These are phyloP conservation scores for Phragmatobia fuliginosa DNA, from an alignment of 2,888 invertebrate species.

Conservation along the genomic window DNA sequence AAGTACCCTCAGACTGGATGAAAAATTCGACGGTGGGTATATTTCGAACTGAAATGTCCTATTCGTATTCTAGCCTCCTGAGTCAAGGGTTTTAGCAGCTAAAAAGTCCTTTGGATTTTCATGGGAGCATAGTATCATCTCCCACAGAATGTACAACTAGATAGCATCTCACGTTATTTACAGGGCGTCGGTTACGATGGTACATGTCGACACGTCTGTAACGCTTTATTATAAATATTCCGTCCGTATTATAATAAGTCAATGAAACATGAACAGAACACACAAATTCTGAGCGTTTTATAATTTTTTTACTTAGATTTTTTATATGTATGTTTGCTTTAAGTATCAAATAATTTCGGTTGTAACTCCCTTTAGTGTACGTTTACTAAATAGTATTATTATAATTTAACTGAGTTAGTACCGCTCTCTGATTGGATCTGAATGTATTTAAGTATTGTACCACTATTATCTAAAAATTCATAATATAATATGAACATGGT, in stretches of 20 bases:
- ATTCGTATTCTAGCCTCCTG: too few relatives aligned
- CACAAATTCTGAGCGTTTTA: constrained; percentile 39
- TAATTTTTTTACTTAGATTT: constrained; percentile 7
- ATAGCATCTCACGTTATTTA: too few relatives aligned
- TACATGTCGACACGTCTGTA: too few relatives aligned
- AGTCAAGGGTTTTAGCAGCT: too few relatives aligned
- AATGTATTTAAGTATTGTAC: constrained; percentile 11
- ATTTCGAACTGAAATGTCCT: too few relatives aligned
- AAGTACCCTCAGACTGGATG: too few relatives aligned
- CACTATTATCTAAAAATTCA: constrained; percentile 15
- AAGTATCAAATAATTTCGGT: constrained; percentile 3
- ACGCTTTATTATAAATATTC: too few relatives aligned
- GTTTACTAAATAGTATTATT: constrained; percentile 19
- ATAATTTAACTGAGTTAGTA: constrained; percentile 20
- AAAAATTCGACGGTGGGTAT: too few relatives aligned
- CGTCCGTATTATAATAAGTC: constrained; percentile 32
- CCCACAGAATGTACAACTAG: too few relatives aligned
- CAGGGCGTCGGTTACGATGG: too few relatives aligned
- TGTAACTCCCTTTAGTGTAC: constrained; percentile 40
- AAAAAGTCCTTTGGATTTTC: too few relatives aligned
- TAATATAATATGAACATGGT: constrained; percentile 17
- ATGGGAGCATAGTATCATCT: too few relatives aligned
- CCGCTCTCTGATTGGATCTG: constrained; percentile 22
- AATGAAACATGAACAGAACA: constrained; percentile 23
- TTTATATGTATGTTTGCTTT: constrained; percentile 4